A percentile compares a stretch with the other conserved stretches of the same genome.
phyloP scores from a whole-genome alignment of 35 echinoderm and acorn worm genomes.

The Apostichopus californicus region DNA sequence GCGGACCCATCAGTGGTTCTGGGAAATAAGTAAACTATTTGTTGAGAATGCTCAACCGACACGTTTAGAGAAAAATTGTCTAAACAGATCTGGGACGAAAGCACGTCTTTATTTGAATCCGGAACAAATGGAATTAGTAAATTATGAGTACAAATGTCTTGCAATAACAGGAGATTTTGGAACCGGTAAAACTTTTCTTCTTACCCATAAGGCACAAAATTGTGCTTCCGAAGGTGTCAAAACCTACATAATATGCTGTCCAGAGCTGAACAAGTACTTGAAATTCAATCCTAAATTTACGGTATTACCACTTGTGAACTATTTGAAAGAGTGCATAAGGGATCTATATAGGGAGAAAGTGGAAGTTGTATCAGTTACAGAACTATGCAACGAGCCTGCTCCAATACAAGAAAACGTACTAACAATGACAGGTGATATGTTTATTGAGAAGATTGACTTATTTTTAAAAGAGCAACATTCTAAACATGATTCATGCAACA shows the following conservation, averaged over 20 bases:
- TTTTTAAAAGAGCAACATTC: not conserved
- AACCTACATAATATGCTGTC: not conserved
- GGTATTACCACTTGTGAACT: not conserved
- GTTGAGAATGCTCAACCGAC: no score
- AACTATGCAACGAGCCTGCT: not conserved
- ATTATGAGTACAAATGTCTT: not conserved
- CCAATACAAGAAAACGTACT: not conserved
- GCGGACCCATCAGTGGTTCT: no score
- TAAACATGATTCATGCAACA: not conserved
- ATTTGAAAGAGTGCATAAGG: not conserved
- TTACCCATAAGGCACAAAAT: not conserved
- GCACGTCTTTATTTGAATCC: no score
- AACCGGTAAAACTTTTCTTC: not conserved
- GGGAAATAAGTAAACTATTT: no score
- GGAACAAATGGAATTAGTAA: not conserved
- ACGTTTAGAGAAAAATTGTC: no score
- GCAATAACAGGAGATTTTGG: conserved; percentile 9
- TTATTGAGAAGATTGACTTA: not conserved
- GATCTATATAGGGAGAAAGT: not conserved
- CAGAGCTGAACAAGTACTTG: not conserved
- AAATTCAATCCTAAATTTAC: not conserved
- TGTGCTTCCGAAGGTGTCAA: not conserved
- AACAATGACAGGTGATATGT: not conserved
- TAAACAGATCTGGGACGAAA: no score
- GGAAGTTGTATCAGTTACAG: not conserved